Conservation (phyloP, 1,140 invertebrate species). For the Micrasema longulum region DNA sequence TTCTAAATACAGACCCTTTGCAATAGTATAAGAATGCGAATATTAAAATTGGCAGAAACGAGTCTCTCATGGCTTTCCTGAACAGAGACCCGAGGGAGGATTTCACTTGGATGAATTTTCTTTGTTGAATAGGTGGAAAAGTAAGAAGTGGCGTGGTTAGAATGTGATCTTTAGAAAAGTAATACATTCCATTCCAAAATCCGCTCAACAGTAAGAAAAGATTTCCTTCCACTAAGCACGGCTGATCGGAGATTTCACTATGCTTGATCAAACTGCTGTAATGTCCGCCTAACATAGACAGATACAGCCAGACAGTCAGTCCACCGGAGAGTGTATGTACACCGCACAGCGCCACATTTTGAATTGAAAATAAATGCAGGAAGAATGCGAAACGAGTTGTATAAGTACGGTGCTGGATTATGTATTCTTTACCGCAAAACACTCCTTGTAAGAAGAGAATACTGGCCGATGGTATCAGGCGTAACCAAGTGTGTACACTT, state of each 20-base stretch:
- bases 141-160: slow-evolving; percentile 68
- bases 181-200: slow-evolving; percentile 76
- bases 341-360: slow-evolving; percentile 70
- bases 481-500: slow-evolving; percentile 65
- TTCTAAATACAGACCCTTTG: slow-evolving; percentile 64
- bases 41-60: slow-evolving; percentile 72
- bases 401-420: slow-evolving; percentile 64
- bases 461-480: slow-evolving; percentile 62
- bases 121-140: slow-evolving; percentile 77
- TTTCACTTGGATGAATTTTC: slow-evolving; percentile 74
- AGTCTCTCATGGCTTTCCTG: slow-evolving; percentile 68
- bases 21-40: slow-evolving; percentile 73
- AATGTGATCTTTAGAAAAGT: slow-evolving; percentile 71
- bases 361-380: slow-evolving; percentile 70
- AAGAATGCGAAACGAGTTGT: slow-evolving; percentile 74
- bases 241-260: slow-evolving; percentile 58
- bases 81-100: slow-evolving; percentile 68
- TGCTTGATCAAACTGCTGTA: slow-evolving; percentile 66
- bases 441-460: slow-evolving; percentile 68
- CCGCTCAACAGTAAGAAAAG: slow-evolving; percentile 75
- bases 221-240: slow-evolving; percentile 63
- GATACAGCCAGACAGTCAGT: slow-evolving; percentile 72
- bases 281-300: slow-evolving; percentile 69
- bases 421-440: slow-evolving; percentile 69
- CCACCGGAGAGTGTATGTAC: slow-evolving; percentile 72